Percentiles rank a stretch among this genome's conserved stretches.
These are phyloP conservation scores for Euclidia mi DNA, from an alignment of 2,888 invertebrate genomes.

Conservation along the genomic window DNA sequence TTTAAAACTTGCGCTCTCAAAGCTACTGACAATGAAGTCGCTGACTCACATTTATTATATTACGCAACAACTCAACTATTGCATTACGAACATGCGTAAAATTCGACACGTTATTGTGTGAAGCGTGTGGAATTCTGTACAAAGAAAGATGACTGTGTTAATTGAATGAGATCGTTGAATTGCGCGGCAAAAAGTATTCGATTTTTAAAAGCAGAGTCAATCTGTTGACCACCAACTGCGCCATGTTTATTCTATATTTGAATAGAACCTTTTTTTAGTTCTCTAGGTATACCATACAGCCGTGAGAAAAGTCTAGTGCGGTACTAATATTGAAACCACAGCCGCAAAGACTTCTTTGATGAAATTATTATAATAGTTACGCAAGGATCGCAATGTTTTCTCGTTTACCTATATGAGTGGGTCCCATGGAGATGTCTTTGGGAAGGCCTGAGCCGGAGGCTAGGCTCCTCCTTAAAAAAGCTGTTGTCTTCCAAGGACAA, in stretches of 20 bases:
- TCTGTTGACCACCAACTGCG: not conserved
- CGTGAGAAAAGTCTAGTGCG: no score
- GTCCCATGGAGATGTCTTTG: no score
- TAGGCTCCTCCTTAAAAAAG: no score
- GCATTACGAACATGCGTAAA: conserved; percentile 7
- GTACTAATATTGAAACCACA: no score
- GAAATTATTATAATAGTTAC: no score
- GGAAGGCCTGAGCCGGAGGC: no score
- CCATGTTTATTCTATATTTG: not conserved
- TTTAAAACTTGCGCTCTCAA: not conserved
- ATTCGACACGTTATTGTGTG: conserved; percentile 6
- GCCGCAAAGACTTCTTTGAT: no score
- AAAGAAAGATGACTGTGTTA: not conserved
- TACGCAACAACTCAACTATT: conserved; percentile 29
- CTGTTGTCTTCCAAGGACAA: no score
- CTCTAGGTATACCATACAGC: no score
- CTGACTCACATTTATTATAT: conserved; percentile 21
- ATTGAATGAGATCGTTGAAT: not conserved
- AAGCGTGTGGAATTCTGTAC: not conserved
- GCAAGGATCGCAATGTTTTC: no score
- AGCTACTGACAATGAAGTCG: not conserved
- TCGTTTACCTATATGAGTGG: no score
- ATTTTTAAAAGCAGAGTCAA: not conserved
- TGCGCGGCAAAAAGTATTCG: not conserved
- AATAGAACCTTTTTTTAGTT: not conserved